phyloP scores from a whole-genome alignment of 2,797 vertebrate genomes.

The Euphonia xanthogaster region DNA sequence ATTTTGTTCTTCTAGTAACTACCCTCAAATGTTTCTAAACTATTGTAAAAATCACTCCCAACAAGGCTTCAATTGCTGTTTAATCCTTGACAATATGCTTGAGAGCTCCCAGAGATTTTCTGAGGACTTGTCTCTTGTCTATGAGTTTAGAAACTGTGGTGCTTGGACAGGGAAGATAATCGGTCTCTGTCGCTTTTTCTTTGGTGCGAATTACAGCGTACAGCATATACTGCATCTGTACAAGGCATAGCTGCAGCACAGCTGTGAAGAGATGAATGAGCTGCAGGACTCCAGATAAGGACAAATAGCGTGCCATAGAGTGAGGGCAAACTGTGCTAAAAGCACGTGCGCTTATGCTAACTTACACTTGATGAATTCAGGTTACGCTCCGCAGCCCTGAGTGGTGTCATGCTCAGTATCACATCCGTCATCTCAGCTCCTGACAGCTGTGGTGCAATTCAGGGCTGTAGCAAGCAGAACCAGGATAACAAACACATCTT shows the following conservation, averaged over 20 bases:
- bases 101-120: not conserved
- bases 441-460: not conserved
- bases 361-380: not conserved
- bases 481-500: fast-evolving
- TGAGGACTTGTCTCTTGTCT: not conserved
- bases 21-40: not conserved
- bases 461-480: not conserved
- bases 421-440: not conserved
- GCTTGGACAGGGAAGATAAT: not conserved
- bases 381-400: not conserved
- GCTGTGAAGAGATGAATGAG: not conserved
- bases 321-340: not conserved
- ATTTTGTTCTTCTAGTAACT: not conserved
- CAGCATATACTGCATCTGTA: no score
- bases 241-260: not conserved
- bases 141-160: not conserved
- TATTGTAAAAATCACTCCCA: not conserved
- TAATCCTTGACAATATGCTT: not conserved
- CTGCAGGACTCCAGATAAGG: not conserved
- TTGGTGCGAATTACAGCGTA: not conserved
- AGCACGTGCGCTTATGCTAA: not conserved
- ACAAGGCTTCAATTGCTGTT: not conserved
- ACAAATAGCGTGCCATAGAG: not conserved
- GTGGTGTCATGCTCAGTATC: not conserved
- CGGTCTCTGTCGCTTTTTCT: not conserved